Conservation (phyloP, 2,113 vertebrate species). For the Craseonycteris thonglongyai region DNA sequence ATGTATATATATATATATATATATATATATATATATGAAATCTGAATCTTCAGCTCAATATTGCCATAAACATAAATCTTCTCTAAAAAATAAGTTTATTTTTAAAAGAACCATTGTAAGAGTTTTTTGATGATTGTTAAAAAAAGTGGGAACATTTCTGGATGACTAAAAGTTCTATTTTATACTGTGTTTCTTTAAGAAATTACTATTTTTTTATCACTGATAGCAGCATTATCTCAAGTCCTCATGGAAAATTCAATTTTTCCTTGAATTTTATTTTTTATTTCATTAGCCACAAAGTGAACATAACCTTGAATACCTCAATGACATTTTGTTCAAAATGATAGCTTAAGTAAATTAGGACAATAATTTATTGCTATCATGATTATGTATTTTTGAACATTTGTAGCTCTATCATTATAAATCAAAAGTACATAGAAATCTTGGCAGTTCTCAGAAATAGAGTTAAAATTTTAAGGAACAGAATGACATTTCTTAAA, state of each 20-base stretch:
- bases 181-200: neutral
- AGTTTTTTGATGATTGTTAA: neutral
- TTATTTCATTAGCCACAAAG: neutral
- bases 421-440: neutral
- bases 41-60: neutral
- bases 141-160: neutral
- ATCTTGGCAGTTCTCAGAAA: neutral
- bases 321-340: neutral
- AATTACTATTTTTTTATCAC: neutral
- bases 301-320: neutral
- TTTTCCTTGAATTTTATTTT: neutral
- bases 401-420: neutral
- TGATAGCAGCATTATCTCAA: neutral
- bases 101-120: neutral
- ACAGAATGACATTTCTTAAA: conserved; percentile 46
- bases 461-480: conserved; percentile 38
- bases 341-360: neutral
- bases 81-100: neutral
- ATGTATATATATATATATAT: too few relatives aligned
- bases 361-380: neutral
- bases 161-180: neutral
- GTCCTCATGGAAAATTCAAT: neutral
- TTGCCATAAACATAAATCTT: neutral
- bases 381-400: neutral
- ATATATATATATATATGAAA: too few relatives aligned